phyloP scores from a whole-genome alignment of 2,113 vertebrate genomes.

The Sialia sialis region DNA sequence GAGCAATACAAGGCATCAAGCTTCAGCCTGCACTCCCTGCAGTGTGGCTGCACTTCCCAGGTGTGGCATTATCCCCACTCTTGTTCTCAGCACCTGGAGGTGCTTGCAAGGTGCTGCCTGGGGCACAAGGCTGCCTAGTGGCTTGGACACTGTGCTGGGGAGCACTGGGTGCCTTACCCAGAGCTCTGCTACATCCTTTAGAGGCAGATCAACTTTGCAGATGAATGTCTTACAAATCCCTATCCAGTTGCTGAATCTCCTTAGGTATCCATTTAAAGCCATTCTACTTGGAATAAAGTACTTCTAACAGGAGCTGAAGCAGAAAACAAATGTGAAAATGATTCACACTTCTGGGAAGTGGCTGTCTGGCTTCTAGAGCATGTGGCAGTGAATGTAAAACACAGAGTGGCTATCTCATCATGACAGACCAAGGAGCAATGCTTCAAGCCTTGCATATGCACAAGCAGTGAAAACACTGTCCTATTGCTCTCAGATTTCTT shows the following conservation, averaged over 20 bases:
- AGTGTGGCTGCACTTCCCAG: background rate
- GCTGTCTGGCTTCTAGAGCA: background rate
- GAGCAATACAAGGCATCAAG: background rate
- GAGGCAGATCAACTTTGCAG: background rate
- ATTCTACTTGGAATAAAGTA: background rate
- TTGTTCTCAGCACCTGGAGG: background rate
- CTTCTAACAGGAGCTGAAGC: background rate
- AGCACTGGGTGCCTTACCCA: background rate
- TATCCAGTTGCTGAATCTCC: background rate
- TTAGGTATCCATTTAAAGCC: background rate
- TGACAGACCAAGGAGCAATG: background rate
- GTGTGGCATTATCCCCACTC: background rate
- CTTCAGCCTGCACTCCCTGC: background rate
- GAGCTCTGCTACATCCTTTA: background rate
- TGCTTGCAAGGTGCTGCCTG: background rate
- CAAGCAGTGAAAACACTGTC: background rate
- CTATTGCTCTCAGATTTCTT: background rate
- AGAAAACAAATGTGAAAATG: slow-evolving; percentile 1
- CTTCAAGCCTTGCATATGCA: background rate
- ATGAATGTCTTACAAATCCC: background rate
- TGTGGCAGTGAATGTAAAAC: background rate
- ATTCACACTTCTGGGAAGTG: background rate
- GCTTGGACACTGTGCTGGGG: background rate
- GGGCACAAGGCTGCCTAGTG: background rate
- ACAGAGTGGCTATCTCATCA: background rate